A percentile compares a stretch with the other conserved stretches of the same genome.
These are phyloP conservation scores for Sinocyclocheilus maitianheensis DNA, from an alignment of 2,113 vertebrate species.

Conservation along the genomic window DNA sequence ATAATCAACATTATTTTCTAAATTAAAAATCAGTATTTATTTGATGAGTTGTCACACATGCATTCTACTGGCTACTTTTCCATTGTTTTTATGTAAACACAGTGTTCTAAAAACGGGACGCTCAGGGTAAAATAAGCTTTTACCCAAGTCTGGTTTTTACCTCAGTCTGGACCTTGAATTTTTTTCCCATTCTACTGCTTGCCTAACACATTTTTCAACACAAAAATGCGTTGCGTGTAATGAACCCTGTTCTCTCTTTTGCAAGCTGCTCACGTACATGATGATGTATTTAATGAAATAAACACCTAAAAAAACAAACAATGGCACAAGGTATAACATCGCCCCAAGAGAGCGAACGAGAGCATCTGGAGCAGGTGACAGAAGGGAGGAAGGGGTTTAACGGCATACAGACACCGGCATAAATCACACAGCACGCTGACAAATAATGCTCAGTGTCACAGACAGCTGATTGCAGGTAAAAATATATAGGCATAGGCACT, in stretches of 20 bases:
- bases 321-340: conserved; percentile 29
- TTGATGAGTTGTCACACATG: too few species aligned
- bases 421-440: conserved; percentile 27
- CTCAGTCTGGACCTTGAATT: too few species aligned
- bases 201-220: too few species aligned
- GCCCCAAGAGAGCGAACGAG: conserved; percentile 15
- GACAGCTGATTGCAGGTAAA: conserved; percentile 34
- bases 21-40: too few species aligned
- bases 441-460: conserved; percentile 34
- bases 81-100: too few species aligned
- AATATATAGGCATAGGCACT: conserved; percentile 39
- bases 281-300: conserved; percentile 38
- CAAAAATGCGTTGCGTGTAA: background rate
- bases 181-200: too few species aligned
- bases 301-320: conserved; percentile 42
- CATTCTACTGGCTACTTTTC: too few species aligned
- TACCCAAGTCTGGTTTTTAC: too few species aligned
- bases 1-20: too few species aligned
- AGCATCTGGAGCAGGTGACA: conserved; percentile 17
- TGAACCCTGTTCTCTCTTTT: conserved; percentile 29
- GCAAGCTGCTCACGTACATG: conserved; percentile 38
- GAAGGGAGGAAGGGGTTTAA: conserved; percentile 7
- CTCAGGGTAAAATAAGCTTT: background rate
- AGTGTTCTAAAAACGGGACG: background rate
- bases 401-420: background rate